phyloP scores from a whole-genome alignment of 2,797 vertebrate species.

The Silurus lanzhouensis region DNA sequence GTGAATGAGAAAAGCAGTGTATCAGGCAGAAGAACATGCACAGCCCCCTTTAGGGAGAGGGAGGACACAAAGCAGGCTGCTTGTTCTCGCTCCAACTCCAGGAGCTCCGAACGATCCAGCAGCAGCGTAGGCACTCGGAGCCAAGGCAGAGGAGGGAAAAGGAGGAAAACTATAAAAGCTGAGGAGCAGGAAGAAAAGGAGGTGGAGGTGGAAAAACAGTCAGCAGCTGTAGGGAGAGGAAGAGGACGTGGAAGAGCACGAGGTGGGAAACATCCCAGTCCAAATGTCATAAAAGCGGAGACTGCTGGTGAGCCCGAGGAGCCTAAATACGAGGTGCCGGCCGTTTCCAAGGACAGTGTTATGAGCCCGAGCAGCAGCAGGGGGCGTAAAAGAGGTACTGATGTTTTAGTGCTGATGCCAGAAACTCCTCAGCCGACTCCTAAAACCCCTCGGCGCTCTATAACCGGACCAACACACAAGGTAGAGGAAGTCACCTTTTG shows the following conservation, averaged over 20 bases:
- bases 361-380: slow-evolving; percentile 47
- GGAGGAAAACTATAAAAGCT: slow-evolving; percentile 49
- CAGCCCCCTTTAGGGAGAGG: slow-evolving; percentile 16
- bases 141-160: slow-evolving; percentile 64
- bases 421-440: slow-evolving; percentile 28
- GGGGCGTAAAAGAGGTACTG: slow-evolving; percentile 47
- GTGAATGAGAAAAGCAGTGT: slow-evolving; percentile 3
- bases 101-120: slow-evolving; percentile 49
- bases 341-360: background rate
- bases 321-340: background rate
- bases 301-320: background rate
- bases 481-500: slow-evolving; percentile 17
- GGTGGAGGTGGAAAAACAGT: background rate
- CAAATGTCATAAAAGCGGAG: background rate
- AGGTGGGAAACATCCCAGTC: slow-evolving; percentile 30
- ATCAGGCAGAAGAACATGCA: slow-evolving; percentile 55
- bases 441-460: slow-evolving; percentile 50
- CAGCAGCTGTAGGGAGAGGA: slow-evolving; percentile 30
- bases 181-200: slow-evolving; percentile 50
- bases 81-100: slow-evolving; percentile 56
- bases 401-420: slow-evolving; percentile 12
- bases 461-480: slow-evolving; percentile 47
- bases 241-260: slow-evolving; percentile 36
- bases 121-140: slow-evolving; percentile 50
- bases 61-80: slow-evolving; percentile 33